Evolutionary conservation across 2,797 vertebrate species (phyloP), one percentile per base, ranked within the genome.

Genomic region (Pterois miles): DNA sequence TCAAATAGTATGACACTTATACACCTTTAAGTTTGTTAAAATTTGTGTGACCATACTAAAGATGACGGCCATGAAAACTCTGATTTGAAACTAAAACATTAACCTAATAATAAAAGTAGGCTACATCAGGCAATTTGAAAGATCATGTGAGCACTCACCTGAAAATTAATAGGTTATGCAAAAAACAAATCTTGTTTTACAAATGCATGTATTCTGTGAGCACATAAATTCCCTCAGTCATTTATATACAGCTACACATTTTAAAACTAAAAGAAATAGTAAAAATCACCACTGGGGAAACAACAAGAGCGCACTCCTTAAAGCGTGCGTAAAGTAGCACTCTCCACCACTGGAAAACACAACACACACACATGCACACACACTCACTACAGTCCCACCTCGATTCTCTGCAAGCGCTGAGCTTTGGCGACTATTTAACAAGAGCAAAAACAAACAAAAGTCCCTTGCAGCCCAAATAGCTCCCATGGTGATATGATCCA

Each of bases 361-460:
- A 86, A 84, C 62, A 48, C 40, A 46, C 53, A 57, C 48, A 40
- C 63, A 48, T 72, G 59, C 68, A 65, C 70, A 79, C 82, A 87
- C 84, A 80, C 85, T 77, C 87, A 84, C 80, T 82, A 90, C 87
- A 85, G 88, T 91, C 95, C 93, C 94, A 96, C 96, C 96, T 94
- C 91, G 91, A 91, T 87, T 94, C 89, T 94, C 92, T 88, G 91
- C 86, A 90, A 92, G 92, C 81, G 93, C 92, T 59, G 91, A 76
- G 92, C 92, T 95, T 93, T 95, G 95, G 91, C 92, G 90, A 91
- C 90, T 94, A 90, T 95, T 95, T 94, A 96, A 95, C 94, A 96
- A 88, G 92, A 96, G 94, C 92, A 96, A 93, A 94, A 96, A 94
- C 94, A 96, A 95, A 96, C 95, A 95, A 59, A 95, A 91, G 93